Percentiles rank a stretch among this genome's conserved stretches.
Evolutionary conservation across 1,140 invertebrate genomes (phyloP).

Genomic region (Antheraea mylitta): DNA sequence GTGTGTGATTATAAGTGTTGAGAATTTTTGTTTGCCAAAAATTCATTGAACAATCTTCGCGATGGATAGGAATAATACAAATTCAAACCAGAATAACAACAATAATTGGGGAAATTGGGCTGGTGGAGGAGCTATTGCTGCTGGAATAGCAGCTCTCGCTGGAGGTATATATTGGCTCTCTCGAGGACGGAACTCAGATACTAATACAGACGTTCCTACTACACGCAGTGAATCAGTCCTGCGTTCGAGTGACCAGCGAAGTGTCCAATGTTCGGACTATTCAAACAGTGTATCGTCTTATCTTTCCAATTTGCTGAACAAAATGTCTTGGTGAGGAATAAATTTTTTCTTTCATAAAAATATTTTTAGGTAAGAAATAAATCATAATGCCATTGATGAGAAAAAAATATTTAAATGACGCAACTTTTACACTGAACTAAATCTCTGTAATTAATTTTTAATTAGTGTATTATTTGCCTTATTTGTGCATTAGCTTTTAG

Average conservation of each 20-base stretch:
- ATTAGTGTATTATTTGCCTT: too few relatives aligned
- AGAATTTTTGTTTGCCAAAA: too few relatives aligned
- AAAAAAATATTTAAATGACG: too few relatives aligned
- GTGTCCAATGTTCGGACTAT: neutral
- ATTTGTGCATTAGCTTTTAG: too few relatives aligned
- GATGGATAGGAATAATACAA: neutral
- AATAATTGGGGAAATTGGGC: neutral
- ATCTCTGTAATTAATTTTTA: too few relatives aligned
- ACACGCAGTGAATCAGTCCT: neutral
- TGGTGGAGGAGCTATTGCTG: neutral
- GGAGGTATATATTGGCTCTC: conserved; percentile 9
- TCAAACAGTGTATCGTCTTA: neutral
- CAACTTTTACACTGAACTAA: too few relatives aligned
- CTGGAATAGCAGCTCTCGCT: conserved; percentile 7
- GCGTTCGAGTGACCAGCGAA: neutral
- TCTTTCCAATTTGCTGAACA: neutral
- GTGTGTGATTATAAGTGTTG: too few relatives aligned
- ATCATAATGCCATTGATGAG: too few relatives aligned
- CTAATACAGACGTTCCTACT: neutral
- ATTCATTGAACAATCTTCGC: too few relatives aligned
- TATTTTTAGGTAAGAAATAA: too few relatives aligned
- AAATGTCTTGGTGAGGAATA: neutral
- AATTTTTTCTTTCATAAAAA: neutral
- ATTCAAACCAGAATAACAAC: neutral
- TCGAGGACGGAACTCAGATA: too few relatives aligned